These are phyloP conservation scores for Ceyx erithaca DNA, from an alignment of 2,797 vertebrate species.

Conservation along the genomic window DNA sequence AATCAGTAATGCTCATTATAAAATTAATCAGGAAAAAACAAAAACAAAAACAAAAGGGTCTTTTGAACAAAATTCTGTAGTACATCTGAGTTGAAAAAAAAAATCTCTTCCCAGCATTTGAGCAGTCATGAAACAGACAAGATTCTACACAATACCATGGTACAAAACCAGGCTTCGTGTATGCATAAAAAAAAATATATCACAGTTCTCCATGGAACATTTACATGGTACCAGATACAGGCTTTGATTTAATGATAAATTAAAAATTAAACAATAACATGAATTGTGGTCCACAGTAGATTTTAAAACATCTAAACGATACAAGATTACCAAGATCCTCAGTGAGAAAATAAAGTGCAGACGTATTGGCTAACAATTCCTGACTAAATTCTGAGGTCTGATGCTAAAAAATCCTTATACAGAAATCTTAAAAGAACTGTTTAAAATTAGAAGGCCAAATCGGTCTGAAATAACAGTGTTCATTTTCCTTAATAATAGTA, in stretches of 20 bases:
- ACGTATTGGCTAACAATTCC: constrained; percentile 36
- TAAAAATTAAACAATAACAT: not conserved
- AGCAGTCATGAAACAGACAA: not conserved
- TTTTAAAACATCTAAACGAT: constrained; percentile 54
- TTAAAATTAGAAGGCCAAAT: constrained; percentile 59
- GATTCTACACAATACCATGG: not conserved
- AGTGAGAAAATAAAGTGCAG: constrained; percentile 20
- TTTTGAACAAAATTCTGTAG: not conserved
- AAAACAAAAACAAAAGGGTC: not conserved
- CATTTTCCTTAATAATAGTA: not conserved
- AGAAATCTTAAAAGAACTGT: constrained; percentile 39
- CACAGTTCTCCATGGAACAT: not conserved
- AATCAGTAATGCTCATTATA: not conserved
- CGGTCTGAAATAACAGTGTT: not conserved
- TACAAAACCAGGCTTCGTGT: not conserved
- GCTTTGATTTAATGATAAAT: not conserved
- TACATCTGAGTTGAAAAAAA: not conserved
- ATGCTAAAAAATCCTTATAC: constrained; percentile 46
- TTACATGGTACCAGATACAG: not conserved
- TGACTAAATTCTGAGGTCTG: not conserved
- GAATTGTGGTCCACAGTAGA: not conserved
- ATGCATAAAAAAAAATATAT: not conserved
- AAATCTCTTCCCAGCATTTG: not conserved
- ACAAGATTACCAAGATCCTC: constrained; percentile 50
- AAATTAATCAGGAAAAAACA: not conserved